phyloP scores from a whole-genome alignment of 2,113 vertebrate genomes.

The Gopherus evgoodei region DNA sequence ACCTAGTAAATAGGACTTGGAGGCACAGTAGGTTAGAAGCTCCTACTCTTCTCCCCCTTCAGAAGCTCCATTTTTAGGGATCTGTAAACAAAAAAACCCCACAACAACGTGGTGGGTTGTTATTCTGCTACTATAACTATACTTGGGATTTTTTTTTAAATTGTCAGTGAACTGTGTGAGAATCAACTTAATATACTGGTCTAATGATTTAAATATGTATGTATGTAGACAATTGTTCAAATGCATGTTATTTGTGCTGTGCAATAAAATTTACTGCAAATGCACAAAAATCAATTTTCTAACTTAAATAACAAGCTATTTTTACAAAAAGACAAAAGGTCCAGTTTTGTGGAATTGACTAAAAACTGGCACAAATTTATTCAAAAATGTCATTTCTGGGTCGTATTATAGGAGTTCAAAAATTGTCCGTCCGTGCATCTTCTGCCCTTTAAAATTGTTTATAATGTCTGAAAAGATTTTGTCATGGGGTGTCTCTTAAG shows the following conservation, averaged over 20 bases:
- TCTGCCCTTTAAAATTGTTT: neutral
- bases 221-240: conserved; percentile 68
- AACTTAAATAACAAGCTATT: conserved; percentile 52
- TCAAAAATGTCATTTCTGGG: neutral
- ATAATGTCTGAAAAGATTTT: neutral
- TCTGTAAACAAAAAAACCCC: neutral
- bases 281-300: conserved; percentile 56
- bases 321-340: neutral
- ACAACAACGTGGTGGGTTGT: neutral
- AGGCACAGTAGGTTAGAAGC: fast-evolving
- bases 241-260: conserved; percentile 59
- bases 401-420: neutral
- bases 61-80: neutral
- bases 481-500: neutral
- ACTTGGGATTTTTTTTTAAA: conserved; percentile 31
- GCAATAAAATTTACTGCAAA: conserved; percentile 55
- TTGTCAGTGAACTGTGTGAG: conserved; percentile 21
- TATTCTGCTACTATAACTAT: conserved; percentile 47
- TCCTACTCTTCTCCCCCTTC: neutral
- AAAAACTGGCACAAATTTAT: neutral
- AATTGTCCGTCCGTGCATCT: neutral
- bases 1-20: neutral
- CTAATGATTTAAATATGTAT: conserved; percentile 71
- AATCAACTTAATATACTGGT: conserved; percentile 35
- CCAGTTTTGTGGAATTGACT: neutral